Evolutionary conservation across 2,797 vertebrate genomes (phyloP), one percentile per base, ranked within the genome.

Genomic region (Pyrocephalus nanus): DNA sequence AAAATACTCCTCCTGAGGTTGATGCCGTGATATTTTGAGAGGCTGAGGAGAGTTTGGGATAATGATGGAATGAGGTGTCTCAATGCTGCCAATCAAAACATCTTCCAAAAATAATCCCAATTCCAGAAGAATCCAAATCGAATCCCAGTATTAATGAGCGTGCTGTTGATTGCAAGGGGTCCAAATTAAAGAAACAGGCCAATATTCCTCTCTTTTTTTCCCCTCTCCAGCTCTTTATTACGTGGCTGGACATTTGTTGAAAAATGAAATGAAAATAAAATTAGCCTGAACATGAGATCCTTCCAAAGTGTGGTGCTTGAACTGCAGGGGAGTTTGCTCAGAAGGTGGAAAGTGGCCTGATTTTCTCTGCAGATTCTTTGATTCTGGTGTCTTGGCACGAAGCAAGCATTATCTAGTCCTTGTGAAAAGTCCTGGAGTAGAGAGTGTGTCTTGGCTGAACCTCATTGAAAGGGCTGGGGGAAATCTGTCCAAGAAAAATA

Each of bases 391-490:
- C 75, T 88, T 92, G 87, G 82, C 82, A 65, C 19, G 62, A 67
- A 77, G 47, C 34, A 53, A 69, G 48, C 71, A 30, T 62, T 84
- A 81, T 92, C 86, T 84, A 47, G 79, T 72, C 88, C 67, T 84
- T 77, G 77, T 88, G 17, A 57, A 43, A 81, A 86, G 88, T 51
- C 80, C 92, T 75, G 40, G 75, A 93, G 86, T 34, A 38, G 69
- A 36, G 85, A 42, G 67, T 58, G 25, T 92, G 64, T 81, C 88
- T 92, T 95, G 92, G 87, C 95, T 95, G 86, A 88, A 93, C 89
- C 69, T 69, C 50, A 19, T 12, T 36, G 57, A 80, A 92, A 78
- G n/a, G 81, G 43, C n/a, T 82, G 75, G 22, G 75, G 38, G 47
- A 43, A 50, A 77, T 54, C 69, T 70, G 1, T 85, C 92, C 82